phyloP scores from a whole-genome alignment of 1,140 invertebrate genomes.

The Acromyrmex echinatior region DNA sequence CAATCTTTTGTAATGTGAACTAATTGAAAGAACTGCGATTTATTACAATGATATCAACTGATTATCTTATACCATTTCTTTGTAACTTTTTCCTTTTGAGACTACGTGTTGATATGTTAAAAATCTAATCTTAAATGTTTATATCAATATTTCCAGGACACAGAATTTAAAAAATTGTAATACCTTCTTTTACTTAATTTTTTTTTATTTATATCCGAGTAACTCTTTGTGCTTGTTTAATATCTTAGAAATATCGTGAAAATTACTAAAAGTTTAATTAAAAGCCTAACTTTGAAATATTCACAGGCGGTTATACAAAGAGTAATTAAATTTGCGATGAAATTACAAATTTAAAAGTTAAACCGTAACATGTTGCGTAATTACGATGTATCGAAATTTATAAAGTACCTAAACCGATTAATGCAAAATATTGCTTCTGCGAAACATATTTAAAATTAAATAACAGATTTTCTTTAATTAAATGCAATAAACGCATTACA shows the following conservation, averaged over 20 bases:
- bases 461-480: conserved; percentile 11
- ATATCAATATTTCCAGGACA: not conserved
- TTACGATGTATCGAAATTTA: conserved; percentile 5
- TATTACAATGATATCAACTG: not conserved
- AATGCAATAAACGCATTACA: not conserved
- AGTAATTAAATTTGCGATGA: conserved; percentile 8
- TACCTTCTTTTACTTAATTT: not conserved
- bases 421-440: conserved; percentile 13
- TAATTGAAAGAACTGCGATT: not conserved
- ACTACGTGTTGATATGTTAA: not conserved
- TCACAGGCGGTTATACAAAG: not conserved
- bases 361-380: not conserved
- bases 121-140: not conserved
- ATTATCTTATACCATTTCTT: not conserved
- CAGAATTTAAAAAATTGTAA: not conserved
- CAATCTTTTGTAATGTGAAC: not conserved
- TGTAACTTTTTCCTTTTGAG: not conserved
- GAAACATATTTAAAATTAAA: conserved; percentile 19
- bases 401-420: conserved; percentile 23
- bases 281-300: conserved; percentile 10
- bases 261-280: conserved; percentile 1
- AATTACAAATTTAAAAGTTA: conserved; percentile 29
- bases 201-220: not conserved
- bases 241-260: not conserved
- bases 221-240: not conserved